Base-by-base conservation (phyloP, 2,888 invertebrate species). In the Drosophila mercatorum region DNA sequence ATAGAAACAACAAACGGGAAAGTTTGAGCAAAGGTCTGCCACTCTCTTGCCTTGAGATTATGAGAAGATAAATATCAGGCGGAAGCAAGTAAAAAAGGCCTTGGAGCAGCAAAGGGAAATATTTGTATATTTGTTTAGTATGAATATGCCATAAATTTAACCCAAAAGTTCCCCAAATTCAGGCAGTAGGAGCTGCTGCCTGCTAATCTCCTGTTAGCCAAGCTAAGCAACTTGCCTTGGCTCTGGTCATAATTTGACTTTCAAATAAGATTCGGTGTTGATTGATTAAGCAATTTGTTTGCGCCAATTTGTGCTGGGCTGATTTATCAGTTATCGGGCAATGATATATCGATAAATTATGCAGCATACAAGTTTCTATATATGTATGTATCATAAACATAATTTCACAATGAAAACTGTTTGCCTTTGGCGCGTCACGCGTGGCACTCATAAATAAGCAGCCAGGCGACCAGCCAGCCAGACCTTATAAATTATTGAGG, bases 381-480 rank as follows among this genome's bases (percentile, higher is more conserved):
- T 44, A 44, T 34, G 10, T 34, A 7, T 34, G 22, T 17, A 26
- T 52, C 34, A 38, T 56, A 47, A 43, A n/a, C 52, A 52, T 68
- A 61, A 38, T 66, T 59, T 44, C 41, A 38, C 38, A 58, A 49
- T 58, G 49, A 43, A 59, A 67, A 68, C 12, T 49, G 47, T 52
- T 65, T 40, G 66, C 58, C 38, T 67, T 65, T 83, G 67, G 43
- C 40, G 62, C 62, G 70, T 55, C 63, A 72, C 68, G 69, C 80
- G 70, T 67, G 65, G 31, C 63, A 69, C 64, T 75, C 84, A 84
- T 84, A 76, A 81, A 81, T 83, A 78, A 46, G 28, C 44, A 44
- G 7, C 7, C 44, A 49, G 46, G 41, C 47, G 57, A 49, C 61
- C n/a, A 28, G 28, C 28, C 28, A 11, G 28, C 34, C 51, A 28